phyloP scores from a whole-genome alignment of 2,113 vertebrate species.

The Prinia subflava region DNA sequence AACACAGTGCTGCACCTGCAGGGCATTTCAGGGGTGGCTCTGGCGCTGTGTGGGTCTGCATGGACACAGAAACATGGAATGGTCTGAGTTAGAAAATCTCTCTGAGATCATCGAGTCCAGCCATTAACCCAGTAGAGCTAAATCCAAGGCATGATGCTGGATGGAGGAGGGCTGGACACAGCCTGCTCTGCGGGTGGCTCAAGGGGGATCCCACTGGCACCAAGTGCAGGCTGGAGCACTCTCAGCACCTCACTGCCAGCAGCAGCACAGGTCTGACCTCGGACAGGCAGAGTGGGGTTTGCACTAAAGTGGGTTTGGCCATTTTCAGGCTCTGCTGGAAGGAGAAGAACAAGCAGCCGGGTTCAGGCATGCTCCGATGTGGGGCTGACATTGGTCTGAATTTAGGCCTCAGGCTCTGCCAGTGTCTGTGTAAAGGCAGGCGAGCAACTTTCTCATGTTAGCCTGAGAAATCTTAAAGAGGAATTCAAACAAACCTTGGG shows the following conservation, averaged over 20 bases:
- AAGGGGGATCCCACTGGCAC: rapidly evolving
- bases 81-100: background rate
- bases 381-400: no score
- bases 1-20: background rate
- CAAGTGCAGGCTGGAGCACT: background rate
- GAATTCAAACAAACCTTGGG: no score
- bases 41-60: rapidly evolving
- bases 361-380: background rate
- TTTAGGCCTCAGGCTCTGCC: no score
- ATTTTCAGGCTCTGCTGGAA: background rate
- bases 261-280: rapidly evolving
- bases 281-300: background rate
- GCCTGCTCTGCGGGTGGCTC: background rate
- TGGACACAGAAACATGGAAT: background rate
- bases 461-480: no score
- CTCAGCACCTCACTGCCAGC: background rate
- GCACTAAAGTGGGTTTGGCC: background rate
- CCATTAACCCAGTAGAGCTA: background rate
- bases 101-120: background rate
- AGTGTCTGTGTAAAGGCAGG: no score
- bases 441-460: no score
- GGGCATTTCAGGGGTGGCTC: background rate
- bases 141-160: background rate
- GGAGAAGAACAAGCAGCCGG: background rate
- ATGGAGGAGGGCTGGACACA: background rate